Evolutionary conservation across 2,113 vertebrate species (phyloP), one percentile per base, ranked within the genome.

Genomic region (Sinocyclocheilus maitianheensis): DNA sequence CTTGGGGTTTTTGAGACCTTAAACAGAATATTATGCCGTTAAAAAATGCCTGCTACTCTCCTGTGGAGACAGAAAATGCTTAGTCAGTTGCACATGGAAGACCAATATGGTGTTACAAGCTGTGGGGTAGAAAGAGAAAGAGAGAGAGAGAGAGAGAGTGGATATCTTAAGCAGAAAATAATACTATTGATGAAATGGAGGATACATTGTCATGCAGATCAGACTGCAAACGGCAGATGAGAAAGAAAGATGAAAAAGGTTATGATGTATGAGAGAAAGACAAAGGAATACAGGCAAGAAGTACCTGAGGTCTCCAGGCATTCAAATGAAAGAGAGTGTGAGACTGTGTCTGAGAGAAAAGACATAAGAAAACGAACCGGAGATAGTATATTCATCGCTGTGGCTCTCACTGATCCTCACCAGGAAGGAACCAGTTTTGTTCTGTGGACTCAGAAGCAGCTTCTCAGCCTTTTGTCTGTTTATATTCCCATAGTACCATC

Each of bases 341-440:
- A 40, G 60, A 62, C 22, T 62, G 26, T 37, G 48, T 51, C 48
- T 55, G 14, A 18, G 14, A 53, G 13, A 5, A 43, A 72, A 77
- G 58, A 48, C 72, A 62, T 4, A 12, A 55, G 37, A 24, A 37
- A 22, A 63, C 11, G 0, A 48, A 98, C 97, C 97, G 88, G 98
- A 99, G 82, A 98, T 93, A 0, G 97, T 97, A 90, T 96, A 98
- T 86, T 96, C 96, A 0, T 97, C 95, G 16, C 90, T 96, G 94
- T 96, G 96, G 90, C 97, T 98, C 92, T 99, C 97, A 0, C 98
- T 99, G 94, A 97, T 97, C 43, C 97, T 95, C 40, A 98, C 83
- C 1, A 99, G 95, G 92, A 97, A 99, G 82, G 96, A 95, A 43
- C 97, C 98, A 0, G 96, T 96, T 37, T 93, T 96, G 74, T 97